Evolutionary conservation across 2,113 vertebrate species (phyloP).

Genomic region (Osmerus mordax): DNA sequence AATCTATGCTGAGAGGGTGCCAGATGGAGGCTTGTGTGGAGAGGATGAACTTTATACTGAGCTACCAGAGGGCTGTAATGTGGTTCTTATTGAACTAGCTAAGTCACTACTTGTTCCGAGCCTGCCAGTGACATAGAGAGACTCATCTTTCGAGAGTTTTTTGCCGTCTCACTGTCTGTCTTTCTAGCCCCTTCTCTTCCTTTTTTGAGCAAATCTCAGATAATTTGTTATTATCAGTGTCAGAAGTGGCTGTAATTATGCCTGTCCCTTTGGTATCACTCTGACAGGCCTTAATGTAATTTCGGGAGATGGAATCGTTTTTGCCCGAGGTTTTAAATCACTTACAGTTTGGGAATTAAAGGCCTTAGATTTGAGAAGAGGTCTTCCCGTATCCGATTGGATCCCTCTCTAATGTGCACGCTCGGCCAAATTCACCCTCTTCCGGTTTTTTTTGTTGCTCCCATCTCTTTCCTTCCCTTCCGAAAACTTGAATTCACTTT

Average conservation of each 20-base stretch:
- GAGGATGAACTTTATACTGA: too few species aligned
- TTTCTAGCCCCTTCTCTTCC: not conserved
- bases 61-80: too few species aligned
- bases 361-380: not conserved
- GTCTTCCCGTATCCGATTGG: not conserved
- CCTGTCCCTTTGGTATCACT: slow-evolving; percentile 26
- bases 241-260: slow-evolving; percentile 44
- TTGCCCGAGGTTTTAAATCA: slow-evolving; percentile 6
- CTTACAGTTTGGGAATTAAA: slow-evolving; percentile 12
- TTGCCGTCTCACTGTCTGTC: not conserved
- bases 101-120: too few species aligned
- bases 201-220: not conserved
- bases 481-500: not conserved
- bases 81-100: too few species aligned
- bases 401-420: not conserved
- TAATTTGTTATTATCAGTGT: slow-evolving; percentile 42
- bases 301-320: slow-evolving; percentile 5
- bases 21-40: too few species aligned
- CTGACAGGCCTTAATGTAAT: slow-evolving; percentile 8
- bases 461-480: not conserved
- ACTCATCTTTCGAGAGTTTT: too few species aligned
- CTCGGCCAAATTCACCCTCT: not conserved
- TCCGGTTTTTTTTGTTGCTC: not conserved
- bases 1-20: too few species aligned
- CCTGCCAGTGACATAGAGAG: too few species aligned